Evolutionary conservation across 2,113 vertebrate species (phyloP).

Genomic region (Cisticola juncidis): DNA sequence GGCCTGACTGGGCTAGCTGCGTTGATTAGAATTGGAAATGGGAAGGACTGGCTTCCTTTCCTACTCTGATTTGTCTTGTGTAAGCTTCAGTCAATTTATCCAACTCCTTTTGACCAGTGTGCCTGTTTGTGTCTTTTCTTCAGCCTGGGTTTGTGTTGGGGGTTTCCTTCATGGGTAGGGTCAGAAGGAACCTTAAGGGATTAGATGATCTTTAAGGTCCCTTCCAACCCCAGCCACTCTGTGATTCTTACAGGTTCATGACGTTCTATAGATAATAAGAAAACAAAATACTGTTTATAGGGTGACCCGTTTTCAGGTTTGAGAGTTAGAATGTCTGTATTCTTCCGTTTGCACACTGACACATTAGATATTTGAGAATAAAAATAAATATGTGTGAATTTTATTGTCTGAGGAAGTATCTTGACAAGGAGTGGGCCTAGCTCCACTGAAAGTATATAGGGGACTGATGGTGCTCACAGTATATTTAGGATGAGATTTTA

Average conservation of each 20-base stretch:
- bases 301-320: neutral
- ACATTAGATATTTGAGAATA: neutral
- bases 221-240: neutral
- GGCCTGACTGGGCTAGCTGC: neutral
- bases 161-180: neutral
- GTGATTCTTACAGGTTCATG: neutral
- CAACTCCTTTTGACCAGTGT: neutral
- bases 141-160: neutral
- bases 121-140: neutral
- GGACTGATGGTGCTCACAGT: neutral
- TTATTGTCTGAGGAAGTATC: neutral
- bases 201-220: neutral
- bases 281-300: neutral
- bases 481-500: neutral
- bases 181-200: neutral
- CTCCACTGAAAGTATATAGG: neutral
- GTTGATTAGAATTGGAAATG: neutral
- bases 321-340: neutral
- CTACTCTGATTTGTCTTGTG: neutral
- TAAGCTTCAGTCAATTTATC: neutral
- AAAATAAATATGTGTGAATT: neutral
- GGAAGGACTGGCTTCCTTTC: neutral
- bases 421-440: neutral
- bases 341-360: neutral
- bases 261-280: neutral